phyloP scores from a whole-genome alignment of 2,888 invertebrate genomes.

The Acronicta aceris region DNA sequence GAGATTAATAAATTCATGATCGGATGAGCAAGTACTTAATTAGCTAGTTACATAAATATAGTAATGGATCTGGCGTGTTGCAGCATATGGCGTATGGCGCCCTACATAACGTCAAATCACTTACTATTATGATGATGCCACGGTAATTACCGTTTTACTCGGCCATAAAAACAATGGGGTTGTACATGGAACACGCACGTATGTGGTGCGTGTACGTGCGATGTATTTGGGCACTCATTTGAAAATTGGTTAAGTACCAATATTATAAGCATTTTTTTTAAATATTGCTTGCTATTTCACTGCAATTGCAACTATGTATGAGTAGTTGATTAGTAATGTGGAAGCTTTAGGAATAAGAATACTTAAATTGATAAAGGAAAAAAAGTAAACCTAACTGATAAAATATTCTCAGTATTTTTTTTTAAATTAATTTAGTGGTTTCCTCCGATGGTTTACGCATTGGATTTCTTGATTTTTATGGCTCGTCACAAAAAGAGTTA shows the following conservation, averaged over 20 bases:
- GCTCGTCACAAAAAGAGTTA: no score
- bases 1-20: slow-evolving; percentile 45
- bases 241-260: neutral
- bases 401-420: no score
- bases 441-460: no score
- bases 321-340: no score
- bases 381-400: no score
- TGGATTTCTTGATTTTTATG: no score
- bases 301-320: no score
- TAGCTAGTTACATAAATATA: slow-evolving; percentile 52
- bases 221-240: slow-evolving; percentile 10
- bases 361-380: no score
- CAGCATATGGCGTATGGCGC: slow-evolving; percentile 65
- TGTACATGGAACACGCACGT: slow-evolving; percentile 41
- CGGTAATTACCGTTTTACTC: slow-evolving; percentile 75
- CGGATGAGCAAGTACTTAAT: slow-evolving; percentile 52
- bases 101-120: slow-evolving; percentile 74
- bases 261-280: neutral
- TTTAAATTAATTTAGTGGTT: no score
- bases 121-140: slow-evolving; percentile 72
- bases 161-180: slow-evolving; percentile 81
- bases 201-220: slow-evolving; percentile 12
- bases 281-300: no score
- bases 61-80: slow-evolving; percentile 49
- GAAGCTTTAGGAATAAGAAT: no score